These are phyloP conservation scores for Paracyclopina nana DNA, from an alignment of 1,140 invertebrate species.

Conservation along the genomic window DNA sequence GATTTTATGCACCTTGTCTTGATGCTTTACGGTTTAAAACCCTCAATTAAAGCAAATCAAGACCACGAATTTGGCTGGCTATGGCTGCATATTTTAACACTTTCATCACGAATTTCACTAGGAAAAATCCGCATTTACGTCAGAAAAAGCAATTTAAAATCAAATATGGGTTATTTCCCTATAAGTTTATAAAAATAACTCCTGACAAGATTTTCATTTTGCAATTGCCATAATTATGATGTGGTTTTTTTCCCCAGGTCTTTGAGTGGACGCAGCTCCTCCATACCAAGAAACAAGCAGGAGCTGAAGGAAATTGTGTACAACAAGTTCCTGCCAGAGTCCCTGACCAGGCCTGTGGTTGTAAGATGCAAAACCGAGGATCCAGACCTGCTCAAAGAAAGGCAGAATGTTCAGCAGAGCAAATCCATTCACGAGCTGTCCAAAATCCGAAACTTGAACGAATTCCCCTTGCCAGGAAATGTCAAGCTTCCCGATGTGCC, in stretches of 20 bases:
- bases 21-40: too few species aligned
- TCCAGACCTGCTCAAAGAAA: not conserved
- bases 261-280: not conserved
- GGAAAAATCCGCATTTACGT: too few species aligned
- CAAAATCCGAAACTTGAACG: constrained; percentile 14
- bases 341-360: not conserved
- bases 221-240: too few species aligned
- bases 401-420: constrained; percentile 11
- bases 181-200: too few species aligned
- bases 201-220: too few species aligned
- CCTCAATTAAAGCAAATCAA: too few species aligned
- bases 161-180: too few species aligned
- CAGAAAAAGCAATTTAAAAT: too few species aligned
- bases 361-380: constrained; percentile 13
- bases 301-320: constrained; percentile 4
- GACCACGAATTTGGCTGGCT: too few species aligned
- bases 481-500: constrained; percentile 6
- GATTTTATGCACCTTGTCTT: too few species aligned
- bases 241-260: not conserved
- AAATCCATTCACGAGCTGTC: constrained; percentile 16
- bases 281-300: constrained; percentile 1
- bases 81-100: too few species aligned
- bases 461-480: constrained; percentile 12
- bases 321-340: not conserved
- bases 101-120: too few species aligned